Conservation (phyloP, 2,113 vertebrate genomes). For the Oreotrochilus melanogaster region DNA sequence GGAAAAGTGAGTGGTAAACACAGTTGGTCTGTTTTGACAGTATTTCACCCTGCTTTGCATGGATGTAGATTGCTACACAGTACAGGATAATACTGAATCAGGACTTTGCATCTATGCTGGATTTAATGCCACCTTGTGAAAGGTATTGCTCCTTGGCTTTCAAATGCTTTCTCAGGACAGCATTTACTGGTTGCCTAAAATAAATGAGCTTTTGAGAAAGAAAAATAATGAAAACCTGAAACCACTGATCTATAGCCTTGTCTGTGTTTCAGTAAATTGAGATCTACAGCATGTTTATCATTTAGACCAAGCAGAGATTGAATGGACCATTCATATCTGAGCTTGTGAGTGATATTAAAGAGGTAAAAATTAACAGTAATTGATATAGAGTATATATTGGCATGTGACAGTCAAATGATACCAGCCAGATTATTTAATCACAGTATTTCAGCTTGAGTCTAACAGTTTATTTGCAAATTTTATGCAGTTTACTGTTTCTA, state of each 20-base stretch:
- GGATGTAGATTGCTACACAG: background rate
- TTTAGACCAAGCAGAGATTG: background rate
- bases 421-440: background rate
- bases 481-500: background rate
- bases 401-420: background rate
- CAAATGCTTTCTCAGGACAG: slow-evolving; percentile 10
- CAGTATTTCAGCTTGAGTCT: background rate
- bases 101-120: background rate
- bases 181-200: background rate
- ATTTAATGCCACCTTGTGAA: slow-evolving; percentile 25
- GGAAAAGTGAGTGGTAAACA: slow-evolving; percentile 50
- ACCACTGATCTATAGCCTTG: background rate
- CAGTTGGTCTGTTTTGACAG: slow-evolving; percentile 14
- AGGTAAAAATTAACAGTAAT: background rate
- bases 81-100: background rate
- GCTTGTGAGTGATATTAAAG: background rate
- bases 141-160: background rate
- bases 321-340: background rate
- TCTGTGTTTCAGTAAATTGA: background rate
- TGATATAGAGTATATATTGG: background rate
- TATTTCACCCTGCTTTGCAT: slow-evolving; percentile 34
- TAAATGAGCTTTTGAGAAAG: background rate
- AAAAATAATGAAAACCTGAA: background rate
- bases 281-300: background rate
- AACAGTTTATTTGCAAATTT: background rate